Evolutionary conservation across 2,113 vertebrate species (phyloP), one percentile per base, ranked within the genome.

Genomic region (Cheirogaleus medius): DNA sequence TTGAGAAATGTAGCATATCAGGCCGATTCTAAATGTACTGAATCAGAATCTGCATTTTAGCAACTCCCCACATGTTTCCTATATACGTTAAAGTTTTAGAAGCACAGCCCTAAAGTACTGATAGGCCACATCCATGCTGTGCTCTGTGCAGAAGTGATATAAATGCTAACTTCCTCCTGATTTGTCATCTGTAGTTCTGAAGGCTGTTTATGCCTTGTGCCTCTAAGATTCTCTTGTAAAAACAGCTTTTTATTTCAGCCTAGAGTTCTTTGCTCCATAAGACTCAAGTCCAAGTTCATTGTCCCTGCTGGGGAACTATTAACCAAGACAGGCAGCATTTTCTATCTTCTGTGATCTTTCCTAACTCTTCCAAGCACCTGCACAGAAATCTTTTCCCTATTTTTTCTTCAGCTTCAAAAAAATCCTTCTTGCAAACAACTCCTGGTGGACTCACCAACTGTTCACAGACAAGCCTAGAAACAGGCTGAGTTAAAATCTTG

Each of bases 151-250:
- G 32, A 49, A 92, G 42, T 64, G 42, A 86, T n/a, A 58, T 37
- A 92, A 76, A 94, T 23, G 44, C 7, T 81, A 37, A 91, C 71
- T 18, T 81, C 21, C 32, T 1, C 8, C 58, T 8, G 23, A 60
- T 68, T 84, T 76, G 12, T 54, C 15, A n/a, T 78, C 68, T 97
- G 47, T n/a, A 95, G 25, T 80, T 84, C 27, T 84, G 56, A 95
- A 69, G 68, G 17, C 12, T 27, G 3, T 87, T 93, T 78, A 52
- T 90, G 44, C 23, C 54, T 64, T 78, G 8, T 84, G 73, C 3
- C 34, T 87, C 12, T 73, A 63, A 39, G 34, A 25, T 39, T 73
- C 42, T 63, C 44, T 74, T 87, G 25, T 68, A 32, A 76, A 91
- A 92, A 34, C 25, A 63, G 27, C 15, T 87, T 87, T 90, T 87